Percentiles rank a stretch among this genome's conserved stretches.
These are phyloP conservation scores for Drosophila melanosoma DNA, from an alignment of 2,888 invertebrate genomes.

Conservation along the genomic window DNA sequence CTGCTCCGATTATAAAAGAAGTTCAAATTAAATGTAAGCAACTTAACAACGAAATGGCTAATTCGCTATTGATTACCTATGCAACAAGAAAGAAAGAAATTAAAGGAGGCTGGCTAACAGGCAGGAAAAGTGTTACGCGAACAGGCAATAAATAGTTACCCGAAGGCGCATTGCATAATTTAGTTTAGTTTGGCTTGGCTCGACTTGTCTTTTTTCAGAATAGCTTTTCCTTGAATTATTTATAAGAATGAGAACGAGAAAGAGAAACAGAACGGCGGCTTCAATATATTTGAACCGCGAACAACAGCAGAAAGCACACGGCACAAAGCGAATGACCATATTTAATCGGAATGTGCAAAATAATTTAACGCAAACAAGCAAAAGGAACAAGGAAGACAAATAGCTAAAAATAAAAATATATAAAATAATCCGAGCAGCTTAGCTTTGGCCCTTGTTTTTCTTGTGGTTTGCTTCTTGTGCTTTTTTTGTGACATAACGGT, in stretches of 20 bases:
- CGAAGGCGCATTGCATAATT: constrained; percentile 56
- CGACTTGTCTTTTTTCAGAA: constrained; percentile 20
- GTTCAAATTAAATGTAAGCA: constrained; percentile 30
- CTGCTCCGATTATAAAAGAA: constrained; percentile 37
- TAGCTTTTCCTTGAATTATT: constrained; percentile 32
- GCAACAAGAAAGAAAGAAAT: neutral
- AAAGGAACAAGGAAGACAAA: constrained; percentile 10
- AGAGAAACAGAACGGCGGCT: constrained; percentile 5
- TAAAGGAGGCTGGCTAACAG: constrained; percentile 6
- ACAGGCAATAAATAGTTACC: constrained; percentile 31
- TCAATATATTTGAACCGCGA: constrained; percentile 26
- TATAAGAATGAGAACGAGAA: constrained; percentile 18
- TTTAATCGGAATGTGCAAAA: constrained; percentile 60
- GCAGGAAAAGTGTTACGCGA: constrained; percentile 35
- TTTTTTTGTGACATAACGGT: constrained; percentile 71
- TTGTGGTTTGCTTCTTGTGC: constrained; percentile 42
- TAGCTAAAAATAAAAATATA: constrained; percentile 53
- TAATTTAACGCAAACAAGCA: constrained; percentile 42
- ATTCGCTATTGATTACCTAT: constrained; percentile 41
- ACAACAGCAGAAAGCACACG: constrained; percentile 23
- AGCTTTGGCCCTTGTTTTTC: constrained; percentile 29
- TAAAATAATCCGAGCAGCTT: constrained; percentile 56
- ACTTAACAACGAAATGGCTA: constrained; percentile 22
- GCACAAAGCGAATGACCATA: constrained; percentile 27
- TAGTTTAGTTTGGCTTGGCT: constrained; percentile 12